Percentiles rank a stretch among this genome's conserved stretches.
These are phyloP conservation scores for Apis dorsata DNA, from an alignment of 1,140 invertebrate genomes.

Conservation along the genomic window DNA sequence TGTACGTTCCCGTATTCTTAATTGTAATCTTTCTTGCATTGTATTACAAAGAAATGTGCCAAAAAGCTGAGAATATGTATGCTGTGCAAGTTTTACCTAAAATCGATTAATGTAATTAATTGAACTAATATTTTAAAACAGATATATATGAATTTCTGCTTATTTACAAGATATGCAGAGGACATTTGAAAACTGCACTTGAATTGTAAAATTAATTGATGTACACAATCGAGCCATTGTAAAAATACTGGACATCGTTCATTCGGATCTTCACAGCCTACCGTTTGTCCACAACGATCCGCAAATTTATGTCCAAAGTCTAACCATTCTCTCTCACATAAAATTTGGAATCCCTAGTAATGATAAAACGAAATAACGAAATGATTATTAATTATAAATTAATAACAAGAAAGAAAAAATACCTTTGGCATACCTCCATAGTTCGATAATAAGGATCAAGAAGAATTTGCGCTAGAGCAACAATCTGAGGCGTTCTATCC, in stretches of 20 bases:
- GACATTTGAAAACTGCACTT: conserved; percentile 98
- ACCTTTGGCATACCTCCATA: conserved; percentile 84
- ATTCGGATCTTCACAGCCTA: conserved; percentile 91
- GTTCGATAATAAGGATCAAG: conserved; percentile 97
- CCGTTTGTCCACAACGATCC: conserved; percentile 93
- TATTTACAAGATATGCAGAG: conserved; percentile 91
- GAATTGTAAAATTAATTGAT: conserved; percentile 94
- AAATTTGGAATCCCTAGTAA: conserved; percentile 91
- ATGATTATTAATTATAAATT: not conserved
- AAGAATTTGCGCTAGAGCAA: conserved; percentile 93
- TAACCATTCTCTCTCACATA: conserved; percentile 97
- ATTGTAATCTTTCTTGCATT: conserved; percentile 86
- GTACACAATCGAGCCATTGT: conserved; percentile 98
- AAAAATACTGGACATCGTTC: conserved; percentile 98
- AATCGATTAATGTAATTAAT: conserved; percentile 38
- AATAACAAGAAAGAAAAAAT: conserved; percentile 41
- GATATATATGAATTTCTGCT: not conserved
- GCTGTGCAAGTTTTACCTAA: conserved; percentile 96
- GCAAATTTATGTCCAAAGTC: conserved; percentile 99
- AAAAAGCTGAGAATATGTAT: conserved; percentile 97
- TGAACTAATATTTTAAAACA: not conserved
- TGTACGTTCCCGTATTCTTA: conserved; percentile 86
- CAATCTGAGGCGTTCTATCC: conserved; percentile 97
- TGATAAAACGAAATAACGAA: not conserved
- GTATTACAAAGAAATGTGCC: conserved; percentile 98